A percentile compares a stretch with the other conserved stretches of the same genome.
Evolutionary conservation across 2,113 vertebrate species (phyloP).

Genomic region (Emberiza fucata): DNA sequence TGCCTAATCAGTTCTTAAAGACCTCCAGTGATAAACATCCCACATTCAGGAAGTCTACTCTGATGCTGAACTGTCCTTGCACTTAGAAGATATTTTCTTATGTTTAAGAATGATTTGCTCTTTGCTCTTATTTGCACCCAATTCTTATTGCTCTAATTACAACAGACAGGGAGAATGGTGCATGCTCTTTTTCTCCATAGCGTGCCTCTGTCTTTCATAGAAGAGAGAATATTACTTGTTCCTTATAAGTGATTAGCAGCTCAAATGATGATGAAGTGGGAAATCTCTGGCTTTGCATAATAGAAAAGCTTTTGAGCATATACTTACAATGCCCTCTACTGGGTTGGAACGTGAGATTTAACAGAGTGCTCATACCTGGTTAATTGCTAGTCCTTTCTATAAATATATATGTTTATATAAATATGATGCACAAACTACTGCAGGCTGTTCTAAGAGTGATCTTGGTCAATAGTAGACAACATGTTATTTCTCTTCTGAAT

Average conservation of each 20-base stretch:
- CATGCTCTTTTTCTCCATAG: background rate
- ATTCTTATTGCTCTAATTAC: background rate
- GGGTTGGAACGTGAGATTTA: background rate
- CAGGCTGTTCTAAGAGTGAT: background rate
- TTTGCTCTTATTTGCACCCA: background rate
- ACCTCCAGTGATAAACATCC: background rate
- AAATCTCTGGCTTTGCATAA: background rate
- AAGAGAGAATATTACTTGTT: background rate
- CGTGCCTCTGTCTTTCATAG: background rate
- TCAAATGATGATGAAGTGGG: background rate
- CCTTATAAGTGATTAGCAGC: background rate
- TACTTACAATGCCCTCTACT: constrained; percentile 41
- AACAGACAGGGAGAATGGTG: background rate
- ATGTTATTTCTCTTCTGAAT: background rate
- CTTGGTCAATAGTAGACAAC: background rate
- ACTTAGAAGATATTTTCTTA: background rate
- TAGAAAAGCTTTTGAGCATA: background rate
- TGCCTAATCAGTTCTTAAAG: background rate
- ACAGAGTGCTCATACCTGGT: background rate
- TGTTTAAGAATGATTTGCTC: background rate
- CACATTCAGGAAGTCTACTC: background rate
- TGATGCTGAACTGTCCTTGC: background rate
- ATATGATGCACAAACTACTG: background rate
- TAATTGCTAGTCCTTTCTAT: background rate
- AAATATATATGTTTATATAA: background rate